A percentile compares a stretch with the other conserved stretches of the same genome.
phyloP scores from a whole-genome alignment of 2,113 vertebrate species.

The Lepus timidus region DNA sequence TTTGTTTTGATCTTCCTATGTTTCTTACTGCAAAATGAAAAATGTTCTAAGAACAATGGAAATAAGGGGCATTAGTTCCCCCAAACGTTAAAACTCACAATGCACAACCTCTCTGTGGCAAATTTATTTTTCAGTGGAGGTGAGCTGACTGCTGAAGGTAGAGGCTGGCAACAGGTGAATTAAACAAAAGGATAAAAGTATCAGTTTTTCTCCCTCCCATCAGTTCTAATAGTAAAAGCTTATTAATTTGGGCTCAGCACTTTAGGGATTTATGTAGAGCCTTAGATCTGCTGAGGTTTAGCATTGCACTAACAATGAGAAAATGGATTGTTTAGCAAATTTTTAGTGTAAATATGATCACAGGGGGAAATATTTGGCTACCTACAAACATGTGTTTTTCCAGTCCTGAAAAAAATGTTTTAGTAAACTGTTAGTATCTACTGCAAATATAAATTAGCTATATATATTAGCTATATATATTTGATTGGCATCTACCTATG shows the following conservation, averaged over 20 bases:
- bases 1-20: constrained; percentile 40
- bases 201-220: background rate
- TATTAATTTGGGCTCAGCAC: constrained; percentile 20
- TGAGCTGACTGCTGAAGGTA: background rate
- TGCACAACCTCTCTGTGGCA: background rate
- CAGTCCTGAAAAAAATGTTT: background rate
- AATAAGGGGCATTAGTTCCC: constrained; percentile 38
- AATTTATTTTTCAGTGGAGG: constrained; percentile 34
- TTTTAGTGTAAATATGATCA: constrained; percentile 29
- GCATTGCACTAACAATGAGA: background rate
- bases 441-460: background rate
- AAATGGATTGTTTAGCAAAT: constrained; percentile 36
- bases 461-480: background rate
- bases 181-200: background rate
- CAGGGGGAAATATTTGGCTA: background rate
- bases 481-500: background rate
- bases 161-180: constrained; percentile 28
- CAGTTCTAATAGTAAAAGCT: background rate
- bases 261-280: constrained; percentile 16
- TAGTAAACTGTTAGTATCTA: background rate
- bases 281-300: constrained; percentile 11
- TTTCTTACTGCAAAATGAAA: constrained; percentile 39
- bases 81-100: constrained; percentile 7
- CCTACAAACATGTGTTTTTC: constrained; percentile 41
- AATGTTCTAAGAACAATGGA: constrained; percentile 42